These are phyloP conservation scores for Nomada flava DNA, from an alignment of 2,888 invertebrate genomes.

Conservation along the genomic window DNA sequence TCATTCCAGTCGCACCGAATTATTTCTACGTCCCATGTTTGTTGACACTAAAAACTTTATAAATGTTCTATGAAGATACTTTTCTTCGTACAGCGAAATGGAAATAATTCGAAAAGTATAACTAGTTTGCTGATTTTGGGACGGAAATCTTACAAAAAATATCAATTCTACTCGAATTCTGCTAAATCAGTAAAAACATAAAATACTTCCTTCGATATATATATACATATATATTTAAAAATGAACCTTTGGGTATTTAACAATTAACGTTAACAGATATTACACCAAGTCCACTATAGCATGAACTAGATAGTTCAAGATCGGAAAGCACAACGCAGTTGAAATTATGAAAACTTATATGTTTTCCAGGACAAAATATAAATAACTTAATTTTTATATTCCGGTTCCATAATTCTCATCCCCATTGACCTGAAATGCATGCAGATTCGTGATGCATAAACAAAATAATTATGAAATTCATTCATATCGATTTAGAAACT, in stretches of 20 bases:
- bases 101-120: neutral
- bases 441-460: neutral
- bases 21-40: neutral
- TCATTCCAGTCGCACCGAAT: conserved; percentile 11
- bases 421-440: neutral
- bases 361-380: neutral
- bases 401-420: neutral
- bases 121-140: neutral
- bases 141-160: neutral
- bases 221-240: neutral
- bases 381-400: neutral
- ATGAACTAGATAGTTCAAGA: conserved; percentile 29
- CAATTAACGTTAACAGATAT: neutral
- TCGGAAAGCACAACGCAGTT: neutral
- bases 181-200: neutral
- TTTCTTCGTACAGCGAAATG: neutral
- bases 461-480: conserved; percentile 2
- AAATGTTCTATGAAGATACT: neutral
- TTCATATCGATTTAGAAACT: neutral
- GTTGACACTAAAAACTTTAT: neutral
- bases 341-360: neutral
- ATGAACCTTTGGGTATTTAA: neutral
- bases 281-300: conserved; percentile 7
- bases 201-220: neutral
- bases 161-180: neutral